Evolutionary conservation across 2,113 vertebrate genomes (phyloP), one percentile per base, ranked within the genome.

Genomic region (Cephalopterus ornatus): DNA sequence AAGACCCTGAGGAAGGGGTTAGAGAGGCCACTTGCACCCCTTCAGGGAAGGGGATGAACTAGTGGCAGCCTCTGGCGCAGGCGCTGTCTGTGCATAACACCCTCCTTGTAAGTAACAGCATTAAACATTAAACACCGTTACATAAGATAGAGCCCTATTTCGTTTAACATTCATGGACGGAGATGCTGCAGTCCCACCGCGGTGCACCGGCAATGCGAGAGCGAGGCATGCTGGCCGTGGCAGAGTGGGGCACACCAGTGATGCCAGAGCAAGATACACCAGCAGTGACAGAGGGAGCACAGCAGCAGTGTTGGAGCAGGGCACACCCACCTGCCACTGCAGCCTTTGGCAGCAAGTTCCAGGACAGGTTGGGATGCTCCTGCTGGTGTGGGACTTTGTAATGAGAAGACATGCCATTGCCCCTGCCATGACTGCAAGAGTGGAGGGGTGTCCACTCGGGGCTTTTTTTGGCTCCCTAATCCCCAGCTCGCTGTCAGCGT

Each of bases 61-160:
- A 71, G 56, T 3, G 3, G 30, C 20, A 24, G 61, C 50, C 72
- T 30, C 44, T 1, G 5, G 50, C 3, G 1, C 63, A 85, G 10
- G 47, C 7, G 2, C 85, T 74, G 56, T 70, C 49, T 27, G 2
- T 35, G 79, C 9, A 0, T 49, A 47, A 71, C 1, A 2, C 50
- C 58, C 41, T 85, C 55, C 89, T 88, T 84, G 19, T 70, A 86
- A 93, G 79, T 30, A 85, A 74, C 61, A 56, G 79, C 92, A 95
- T 96, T 93, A 93, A 97, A 95, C 72, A 85, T 92, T 96, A 95
- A 96, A 59, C 52, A 65, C 26, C 12, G 12, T 97, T 95, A 93
- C 72, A 18, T 97, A 94, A 96, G 77, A 77, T 6, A 30, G 70
- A 93, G 92, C 82, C 46, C 66, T 89, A 30, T 92, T 91, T 88